Evolutionary conservation across 2,797 vertebrate genomes (phyloP).

Genomic region (Pempheris klunzingeri): DNA sequence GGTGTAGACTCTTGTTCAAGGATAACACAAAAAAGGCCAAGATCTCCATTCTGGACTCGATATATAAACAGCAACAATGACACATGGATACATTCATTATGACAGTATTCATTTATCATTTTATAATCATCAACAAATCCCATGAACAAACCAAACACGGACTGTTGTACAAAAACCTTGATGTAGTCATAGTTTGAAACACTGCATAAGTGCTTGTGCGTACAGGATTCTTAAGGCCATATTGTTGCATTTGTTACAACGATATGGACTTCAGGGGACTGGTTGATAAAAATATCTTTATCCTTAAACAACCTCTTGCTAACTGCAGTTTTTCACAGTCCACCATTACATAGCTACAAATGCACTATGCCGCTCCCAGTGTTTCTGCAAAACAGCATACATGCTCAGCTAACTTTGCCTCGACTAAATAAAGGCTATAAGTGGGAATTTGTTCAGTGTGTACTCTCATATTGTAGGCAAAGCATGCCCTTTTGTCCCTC

Average conservation of each 20-base stretch:
- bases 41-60: not conserved
- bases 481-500: conserved; percentile 65
- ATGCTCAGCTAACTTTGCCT: conserved; percentile 39
- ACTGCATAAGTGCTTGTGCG: not conserved
- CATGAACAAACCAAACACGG: not conserved
- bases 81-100: not conserved
- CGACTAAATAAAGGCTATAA: conserved; percentile 45
- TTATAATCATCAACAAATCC: conserved; percentile 25
- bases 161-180: not conserved
- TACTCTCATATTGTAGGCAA: conserved; percentile 48
- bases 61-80: conserved; percentile 6
- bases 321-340: conserved; percentile 33
- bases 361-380: conserved; percentile 32
- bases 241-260: conserved; percentile 24
- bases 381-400: conserved; percentile 33
- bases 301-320: conserved; percentile 45
- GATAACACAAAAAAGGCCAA: not conserved
- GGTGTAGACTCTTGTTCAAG: not conserved
- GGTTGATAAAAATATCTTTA: conserved; percentile 44
- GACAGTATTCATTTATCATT: not conserved
- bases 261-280: conserved; percentile 28
- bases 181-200: conserved; percentile 10
- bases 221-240: conserved; percentile 12
- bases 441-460: conserved; percentile 49
- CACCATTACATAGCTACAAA: conserved; percentile 28